These are phyloP conservation scores for Adelognathus sp. DNA, from an alignment of 2,888 invertebrate species.

Conservation along the genomic window DNA sequence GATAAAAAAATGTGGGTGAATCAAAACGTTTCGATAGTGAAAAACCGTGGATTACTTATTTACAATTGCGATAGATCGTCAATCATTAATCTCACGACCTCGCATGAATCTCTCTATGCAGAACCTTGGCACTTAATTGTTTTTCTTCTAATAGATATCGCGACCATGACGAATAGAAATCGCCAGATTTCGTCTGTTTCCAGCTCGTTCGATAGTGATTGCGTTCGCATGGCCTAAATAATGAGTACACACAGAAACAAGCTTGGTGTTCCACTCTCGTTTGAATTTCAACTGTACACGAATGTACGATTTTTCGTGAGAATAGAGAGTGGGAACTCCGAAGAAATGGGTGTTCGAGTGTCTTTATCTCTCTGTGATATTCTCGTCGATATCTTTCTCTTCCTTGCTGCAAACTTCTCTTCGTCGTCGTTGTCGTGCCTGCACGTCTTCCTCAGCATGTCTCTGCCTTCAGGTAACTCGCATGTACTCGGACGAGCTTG, in stretches of 20 bases:
- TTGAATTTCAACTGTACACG: slow-evolving; percentile 23
- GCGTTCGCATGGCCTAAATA: neutral
- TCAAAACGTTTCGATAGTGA: no score
- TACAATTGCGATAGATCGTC: slow-evolving; percentile 48
- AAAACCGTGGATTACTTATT: slow-evolving; percentile 19
- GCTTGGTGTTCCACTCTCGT: slow-evolving; percentile 5
- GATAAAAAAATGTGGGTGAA: no score
- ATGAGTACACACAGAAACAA: no score
- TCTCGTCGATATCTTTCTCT: slow-evolving; percentile 6
- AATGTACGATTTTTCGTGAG: slow-evolving; percentile 48
- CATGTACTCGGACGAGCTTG: slow-evolving; percentile 28
- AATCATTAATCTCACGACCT: slow-evolving; percentile 49
- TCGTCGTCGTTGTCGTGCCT: slow-evolving; percentile 57
- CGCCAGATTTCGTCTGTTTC: slow-evolving; percentile 4
- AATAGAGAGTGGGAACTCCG: neutral
- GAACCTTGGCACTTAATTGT: neutral
- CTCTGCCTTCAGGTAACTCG: slow-evolving; percentile 50
- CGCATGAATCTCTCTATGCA: slow-evolving; percentile 43
- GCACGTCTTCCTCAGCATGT: slow-evolving; percentile 62
- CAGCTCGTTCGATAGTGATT: slow-evolving; percentile 29
- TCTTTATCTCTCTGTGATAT: slow-evolving; percentile 16
- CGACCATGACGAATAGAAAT: slow-evolving; percentile 30
- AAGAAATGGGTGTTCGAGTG: slow-evolving; percentile 25
- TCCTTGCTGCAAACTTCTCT: slow-evolving; percentile 2
- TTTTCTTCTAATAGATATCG: neutral